phyloP scores from a whole-genome alignment of 1,140 invertebrate genomes.

The honey bee (Apis mellifera) region DNA sequence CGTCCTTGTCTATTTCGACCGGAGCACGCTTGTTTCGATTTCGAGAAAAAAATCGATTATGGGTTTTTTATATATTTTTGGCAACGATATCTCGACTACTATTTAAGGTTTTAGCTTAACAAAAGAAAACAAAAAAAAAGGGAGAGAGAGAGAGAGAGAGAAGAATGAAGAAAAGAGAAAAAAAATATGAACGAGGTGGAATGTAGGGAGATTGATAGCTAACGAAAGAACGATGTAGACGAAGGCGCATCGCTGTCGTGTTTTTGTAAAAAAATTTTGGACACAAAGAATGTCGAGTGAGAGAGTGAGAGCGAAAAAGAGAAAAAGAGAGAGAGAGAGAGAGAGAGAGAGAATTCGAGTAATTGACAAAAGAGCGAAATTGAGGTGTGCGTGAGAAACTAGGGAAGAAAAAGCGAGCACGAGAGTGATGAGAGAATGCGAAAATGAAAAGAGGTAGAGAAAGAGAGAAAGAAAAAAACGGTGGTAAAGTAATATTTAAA shows the following conservation, averaged over 20 bases:
- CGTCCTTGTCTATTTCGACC: slow-evolving; percentile 76
- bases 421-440: slow-evolving; percentile 57
- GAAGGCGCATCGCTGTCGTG: slow-evolving; percentile 74
- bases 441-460: background rate
- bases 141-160: no score
- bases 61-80: slow-evolving; percentile 82
- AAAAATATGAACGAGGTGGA: slow-evolving; percentile 24
- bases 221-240: slow-evolving; percentile 57
- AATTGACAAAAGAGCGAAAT: slow-evolving; percentile 22
- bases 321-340: background rate
- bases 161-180: background rate
- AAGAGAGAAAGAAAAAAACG: slow-evolving; percentile 54
- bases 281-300: slow-evolving; percentile 65
- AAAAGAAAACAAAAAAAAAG: slow-evolving; percentile 59
- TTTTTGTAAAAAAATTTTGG: slow-evolving; percentile 78
- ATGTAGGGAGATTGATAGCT: slow-evolving; percentile 29
- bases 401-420: slow-evolving; percentile 49
- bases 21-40: slow-evolving; percentile 79
- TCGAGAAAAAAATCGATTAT: slow-evolving; percentile 76
- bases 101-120: slow-evolving; percentile 80
- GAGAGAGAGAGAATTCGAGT: background rate
- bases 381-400: slow-evolving; percentile 28
- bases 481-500: slow-evolving; percentile 79
- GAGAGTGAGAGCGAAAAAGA: slow-evolving; percentile 46
- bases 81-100: slow-evolving; percentile 82